Conservation (phyloP, 1,140 invertebrate genomes). For the Pogonognathellus flavescens region DNA sequence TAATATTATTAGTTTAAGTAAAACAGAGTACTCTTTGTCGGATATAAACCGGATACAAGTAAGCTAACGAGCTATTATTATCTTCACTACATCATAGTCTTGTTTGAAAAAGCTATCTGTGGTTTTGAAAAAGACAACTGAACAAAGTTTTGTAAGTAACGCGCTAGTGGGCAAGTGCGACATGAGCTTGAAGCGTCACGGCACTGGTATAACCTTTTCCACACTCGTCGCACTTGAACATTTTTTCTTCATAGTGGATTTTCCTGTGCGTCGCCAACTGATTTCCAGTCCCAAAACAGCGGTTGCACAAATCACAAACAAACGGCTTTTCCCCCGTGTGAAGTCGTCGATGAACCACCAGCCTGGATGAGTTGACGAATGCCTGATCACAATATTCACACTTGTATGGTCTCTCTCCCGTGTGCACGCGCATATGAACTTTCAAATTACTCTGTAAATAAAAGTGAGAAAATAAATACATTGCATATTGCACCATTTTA, state of each 20-base stretch:
- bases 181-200: slow-evolving; percentile 45
- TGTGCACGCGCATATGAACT: slow-evolving; percentile 63
- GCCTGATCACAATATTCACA: slow-evolving; percentile 61
- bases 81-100: too few relatives aligned
- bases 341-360: slow-evolving; percentile 63
- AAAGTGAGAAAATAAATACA: slow-evolving; percentile 39
- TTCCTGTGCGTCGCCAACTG: slow-evolving; percentile 60
- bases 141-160: not conserved
- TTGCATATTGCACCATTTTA: not conserved
- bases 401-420: slow-evolving; percentile 61
- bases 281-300: slow-evolving; percentile 57
- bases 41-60: too few relatives aligned
- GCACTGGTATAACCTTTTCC: slow-evolving; percentile 36
- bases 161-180: not conserved
- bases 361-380: slow-evolving; percentile 62
- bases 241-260: slow-evolving; percentile 52
- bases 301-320: slow-evolving; percentile 59
- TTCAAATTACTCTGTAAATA: slow-evolving; percentile 65
- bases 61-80: too few relatives aligned
- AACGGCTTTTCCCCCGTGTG: slow-evolving; percentile 70
- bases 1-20: too few relatives aligned
- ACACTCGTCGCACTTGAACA: slow-evolving; percentile 42
- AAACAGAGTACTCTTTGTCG: too few relatives aligned
- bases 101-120: too few relatives aligned
- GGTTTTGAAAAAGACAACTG: too few relatives aligned